Evolutionary conservation across 92 coral and sea anemone genomes (phyloP), one percentile per base, ranked within the genome.

Genomic region (Siderastrea radians): DNA sequence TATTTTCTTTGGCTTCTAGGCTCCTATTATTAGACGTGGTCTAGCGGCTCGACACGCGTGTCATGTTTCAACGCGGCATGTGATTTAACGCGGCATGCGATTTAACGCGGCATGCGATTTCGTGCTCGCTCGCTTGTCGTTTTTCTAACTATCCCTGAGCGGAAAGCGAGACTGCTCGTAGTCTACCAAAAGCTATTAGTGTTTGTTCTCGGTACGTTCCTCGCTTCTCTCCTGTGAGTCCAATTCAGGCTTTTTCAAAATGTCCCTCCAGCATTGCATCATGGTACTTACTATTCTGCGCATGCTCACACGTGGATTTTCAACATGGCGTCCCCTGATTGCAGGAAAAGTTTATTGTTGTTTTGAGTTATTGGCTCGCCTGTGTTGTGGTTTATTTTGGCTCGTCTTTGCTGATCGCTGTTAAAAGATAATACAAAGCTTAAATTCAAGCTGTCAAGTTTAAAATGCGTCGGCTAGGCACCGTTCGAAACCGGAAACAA

Each of bases 391-490:
- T 26, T 26, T 49, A 61, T 4, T 45, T 58, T 9, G 7, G 38
- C 26, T 2, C 10, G 6, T 6, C 5, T 45, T 43, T 6, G 19
- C 15, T 8, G 68, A 46, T 66, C 50, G 83, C 38, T 12, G 19
- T 67, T 13, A 52, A 76, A 48, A 53, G 6, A 16, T 45, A 66
- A 57, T 51, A 15, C 51, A 66, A 6, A 3, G 5, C 8, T 49
- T 47, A 12, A 61, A 51, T 2, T 60, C 10, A 12, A 60, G 6
- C 13, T 47, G 47, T 13, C 17, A 8, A 67, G 80, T 49, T 69
- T 9, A 93, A 74, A 72, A 96, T 96, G 99, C 91, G 95, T 68
- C 93, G 98, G n/a, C 86, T 94, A 2, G 97, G 97, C 26, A 79
- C 93, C 15, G 68, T 95, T 16, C 72, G 97, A 74, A 93, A 95